Evolutionary conservation across 2,888 invertebrate species (phyloP).

Genomic region (Reticulitermes lucifugus): DNA sequence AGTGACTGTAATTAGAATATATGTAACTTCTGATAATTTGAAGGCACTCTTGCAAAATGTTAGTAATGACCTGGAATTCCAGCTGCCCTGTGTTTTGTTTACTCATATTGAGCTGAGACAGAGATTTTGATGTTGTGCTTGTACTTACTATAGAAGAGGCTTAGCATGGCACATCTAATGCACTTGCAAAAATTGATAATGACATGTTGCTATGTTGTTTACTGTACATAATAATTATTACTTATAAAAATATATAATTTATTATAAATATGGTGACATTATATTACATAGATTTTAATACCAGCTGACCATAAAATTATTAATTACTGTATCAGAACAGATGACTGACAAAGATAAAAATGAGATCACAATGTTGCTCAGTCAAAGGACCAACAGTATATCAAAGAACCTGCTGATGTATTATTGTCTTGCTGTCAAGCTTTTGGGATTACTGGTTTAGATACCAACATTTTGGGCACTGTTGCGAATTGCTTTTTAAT

Average conservation of each 20-base stretch:
- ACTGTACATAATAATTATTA: conserved; percentile 40
- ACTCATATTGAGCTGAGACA: not conserved
- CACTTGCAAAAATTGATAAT: conserved; percentile 14
- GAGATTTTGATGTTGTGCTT: not conserved
- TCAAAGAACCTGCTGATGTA: too few relatives aligned
- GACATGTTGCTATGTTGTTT: conserved; percentile 35
- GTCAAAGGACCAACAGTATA: not conserved
- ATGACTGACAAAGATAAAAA: not conserved
- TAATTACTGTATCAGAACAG: not conserved
- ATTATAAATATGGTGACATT: conserved; percentile 28
- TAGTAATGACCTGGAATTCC: not conserved
- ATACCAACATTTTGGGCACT: too few relatives aligned
- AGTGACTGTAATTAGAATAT: not conserved
- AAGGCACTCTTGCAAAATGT: not conserved
- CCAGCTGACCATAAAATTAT: conserved; percentile 10
- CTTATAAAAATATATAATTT: conserved; percentile 36
- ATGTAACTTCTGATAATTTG: conserved; percentile 20
- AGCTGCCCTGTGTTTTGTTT: not conserved
- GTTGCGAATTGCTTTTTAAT: too few relatives aligned
- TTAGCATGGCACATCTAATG: conserved; percentile 14
- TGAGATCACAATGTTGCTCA: not conserved
- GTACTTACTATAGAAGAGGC: conserved; percentile 3
- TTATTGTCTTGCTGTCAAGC: too few relatives aligned
- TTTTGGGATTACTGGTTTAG: too few relatives aligned
- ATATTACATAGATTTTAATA: conserved; percentile 39